These are phyloP conservation scores for Netelia inedita DNA, from an alignment of 2,888 invertebrate species.

Conservation along the genomic window DNA sequence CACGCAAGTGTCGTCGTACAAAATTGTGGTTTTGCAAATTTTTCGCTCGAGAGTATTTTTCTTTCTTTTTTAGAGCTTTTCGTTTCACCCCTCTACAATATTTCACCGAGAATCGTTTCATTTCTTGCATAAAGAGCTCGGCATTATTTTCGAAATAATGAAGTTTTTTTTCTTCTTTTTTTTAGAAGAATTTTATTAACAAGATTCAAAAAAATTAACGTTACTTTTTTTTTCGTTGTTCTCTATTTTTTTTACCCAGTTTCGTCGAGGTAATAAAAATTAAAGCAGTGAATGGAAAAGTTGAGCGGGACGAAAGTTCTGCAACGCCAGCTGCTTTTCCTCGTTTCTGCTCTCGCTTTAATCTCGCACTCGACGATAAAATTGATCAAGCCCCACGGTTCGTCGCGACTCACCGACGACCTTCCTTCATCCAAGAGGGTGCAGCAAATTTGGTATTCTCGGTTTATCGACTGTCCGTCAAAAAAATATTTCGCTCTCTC, in stretches of 20 bases:
- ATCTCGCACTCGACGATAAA: conserved; percentile 32
- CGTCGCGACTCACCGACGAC: neutral
- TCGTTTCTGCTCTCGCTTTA: neutral
- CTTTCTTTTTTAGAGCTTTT: neutral
- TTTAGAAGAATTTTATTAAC: too few relatives aligned
- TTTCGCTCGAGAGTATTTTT: conserved; percentile 1
- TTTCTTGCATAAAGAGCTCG: neutral
- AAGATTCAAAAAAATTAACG: too few relatives aligned
- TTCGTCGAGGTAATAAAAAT: conserved; percentile 11
- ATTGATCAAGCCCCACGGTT: conserved; percentile 26
- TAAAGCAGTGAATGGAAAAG: conserved; percentile 20
- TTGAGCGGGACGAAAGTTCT: conserved; percentile 19
- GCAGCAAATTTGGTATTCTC: conserved; percentile 32
- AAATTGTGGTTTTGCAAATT: neutral
- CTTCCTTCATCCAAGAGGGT: neutral
- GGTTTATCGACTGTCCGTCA: conserved; percentile 63
- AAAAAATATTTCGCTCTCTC: conserved; percentile 34
- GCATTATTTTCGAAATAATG: neutral
- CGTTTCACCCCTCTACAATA: neutral
- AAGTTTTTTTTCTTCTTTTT: neutral
- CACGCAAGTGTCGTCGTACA: neutral
- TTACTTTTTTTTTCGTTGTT: too few relatives aligned
- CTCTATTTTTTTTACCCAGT: neutral
- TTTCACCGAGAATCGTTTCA: neutral
- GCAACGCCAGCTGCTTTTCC: conserved; percentile 13